phyloP scores from a whole-genome alignment of 2,797 vertebrate genomes.

The Brachymystax lenok region DNA sequence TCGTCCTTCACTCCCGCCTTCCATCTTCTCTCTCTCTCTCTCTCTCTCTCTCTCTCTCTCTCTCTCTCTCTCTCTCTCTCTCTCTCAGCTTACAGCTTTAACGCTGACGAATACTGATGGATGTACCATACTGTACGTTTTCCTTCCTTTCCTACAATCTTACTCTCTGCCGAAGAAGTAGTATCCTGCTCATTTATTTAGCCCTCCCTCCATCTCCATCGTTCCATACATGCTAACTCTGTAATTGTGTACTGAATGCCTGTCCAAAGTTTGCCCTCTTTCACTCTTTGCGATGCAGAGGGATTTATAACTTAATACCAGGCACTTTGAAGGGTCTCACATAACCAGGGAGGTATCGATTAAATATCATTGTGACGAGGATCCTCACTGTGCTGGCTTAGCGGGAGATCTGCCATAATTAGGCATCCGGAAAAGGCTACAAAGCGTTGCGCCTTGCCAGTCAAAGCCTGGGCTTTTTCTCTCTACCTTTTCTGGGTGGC shows the following conservation, averaged over 20 bases:
- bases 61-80: too few species aligned
- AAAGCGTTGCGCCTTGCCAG: conserved; percentile 36
- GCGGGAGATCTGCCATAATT: conserved; percentile 51
- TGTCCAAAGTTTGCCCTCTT: not conserved
- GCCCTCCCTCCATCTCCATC: not conserved
- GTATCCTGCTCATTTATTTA: not conserved
- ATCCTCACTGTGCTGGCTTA: conserved; percentile 33
- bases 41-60: too few species aligned
- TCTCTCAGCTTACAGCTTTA: not conserved
- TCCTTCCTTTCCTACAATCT: not conserved
- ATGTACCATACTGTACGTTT: not conserved
- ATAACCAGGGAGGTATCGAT: conserved; percentile 24
- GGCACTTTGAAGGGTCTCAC: conserved; percentile 1
- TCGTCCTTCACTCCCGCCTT: not conserved
- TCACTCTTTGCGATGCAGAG: not conserved
- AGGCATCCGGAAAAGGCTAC: conserved; percentile 49
- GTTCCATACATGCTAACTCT: conserved; percentile 1
- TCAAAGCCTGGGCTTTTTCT: conserved; percentile 21
- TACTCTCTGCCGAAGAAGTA: not conserved
- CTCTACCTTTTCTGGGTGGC: conserved; percentile 5
- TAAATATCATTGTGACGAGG: conserved; percentile 22
- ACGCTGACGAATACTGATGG: not conserved
- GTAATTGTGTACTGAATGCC: not conserved
- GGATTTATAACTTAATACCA: conserved; percentile 2
- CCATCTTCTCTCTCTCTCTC: not conserved